phyloP scores from a whole-genome alignment of 2,888 invertebrate species.

The Autographa gamma region DNA sequence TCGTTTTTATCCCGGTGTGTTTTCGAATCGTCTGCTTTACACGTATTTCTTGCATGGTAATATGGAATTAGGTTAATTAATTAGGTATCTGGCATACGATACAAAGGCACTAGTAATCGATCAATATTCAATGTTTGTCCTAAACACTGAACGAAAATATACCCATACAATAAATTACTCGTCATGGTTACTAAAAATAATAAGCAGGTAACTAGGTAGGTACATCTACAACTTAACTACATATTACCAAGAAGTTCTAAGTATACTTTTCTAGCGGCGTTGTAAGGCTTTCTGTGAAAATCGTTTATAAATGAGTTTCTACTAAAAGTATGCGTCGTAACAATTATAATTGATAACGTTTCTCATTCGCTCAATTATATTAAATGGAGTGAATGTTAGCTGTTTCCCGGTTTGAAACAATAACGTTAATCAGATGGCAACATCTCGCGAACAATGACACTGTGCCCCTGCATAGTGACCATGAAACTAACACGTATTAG shows the following conservation, averaged over 20 bases:
- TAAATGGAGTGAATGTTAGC: slow-evolving; percentile 85
- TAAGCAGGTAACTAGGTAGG: neutral
- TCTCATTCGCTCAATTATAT: slow-evolving; percentile 86
- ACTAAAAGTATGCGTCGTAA: slow-evolving; percentile 70
- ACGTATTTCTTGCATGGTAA: too few species aligned
- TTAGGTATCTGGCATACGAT: too few species aligned
- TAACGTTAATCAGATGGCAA: slow-evolving; percentile 82
- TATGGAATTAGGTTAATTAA: too few species aligned
- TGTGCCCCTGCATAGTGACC: slow-evolving; percentile 72
- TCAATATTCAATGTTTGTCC: too few species aligned
- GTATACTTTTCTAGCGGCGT: slow-evolving; percentile 12
- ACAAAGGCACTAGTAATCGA: too few species aligned
- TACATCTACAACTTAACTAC: slow-evolving; percentile 3
- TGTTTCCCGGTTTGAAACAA: slow-evolving; percentile 86
- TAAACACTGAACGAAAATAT: too few species aligned
- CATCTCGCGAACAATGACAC: slow-evolving; percentile 86
- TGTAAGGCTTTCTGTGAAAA: slow-evolving; percentile 56
- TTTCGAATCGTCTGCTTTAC: too few species aligned
- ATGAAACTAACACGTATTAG: slow-evolving; percentile 45
- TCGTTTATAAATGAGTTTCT: slow-evolving; percentile 62
- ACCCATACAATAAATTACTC: too few species aligned
- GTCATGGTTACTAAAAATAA: neutral
- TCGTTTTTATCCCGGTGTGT: too few species aligned
- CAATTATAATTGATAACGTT: slow-evolving; percentile 85
- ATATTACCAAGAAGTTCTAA: slow-evolving; percentile 21